Conservation (phyloP, 2,888 invertebrate genomes). For the Oscheius sp. region DNA sequence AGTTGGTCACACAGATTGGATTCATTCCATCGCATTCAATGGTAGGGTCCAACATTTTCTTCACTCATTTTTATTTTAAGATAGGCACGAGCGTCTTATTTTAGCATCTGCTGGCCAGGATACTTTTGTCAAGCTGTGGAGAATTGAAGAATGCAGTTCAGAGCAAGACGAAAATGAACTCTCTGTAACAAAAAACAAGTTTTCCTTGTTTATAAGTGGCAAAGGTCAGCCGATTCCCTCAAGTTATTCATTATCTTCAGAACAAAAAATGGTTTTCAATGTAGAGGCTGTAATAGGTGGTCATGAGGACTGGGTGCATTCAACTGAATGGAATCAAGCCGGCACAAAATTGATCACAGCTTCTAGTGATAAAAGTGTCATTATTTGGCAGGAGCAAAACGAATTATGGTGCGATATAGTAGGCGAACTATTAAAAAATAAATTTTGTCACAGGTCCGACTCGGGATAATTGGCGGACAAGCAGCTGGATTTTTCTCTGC, state of each 20-base stretch:
- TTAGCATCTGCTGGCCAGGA: conserved; percentile 51
- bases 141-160: conserved; percentile 23
- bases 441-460: conserved; percentile 30
- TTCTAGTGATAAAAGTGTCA: conserved; percentile 63
- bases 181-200: conserved; percentile 40
- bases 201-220: neutral
- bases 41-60: conserved; percentile 34
- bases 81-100: conserved; percentile 31
- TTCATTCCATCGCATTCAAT: conserved; percentile 57
- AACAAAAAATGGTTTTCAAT: conserved; percentile 4
- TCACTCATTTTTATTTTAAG: neutral
- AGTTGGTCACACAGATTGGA: conserved; percentile 58
- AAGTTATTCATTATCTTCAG: too few species aligned
- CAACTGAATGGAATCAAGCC: conserved; percentile 75
- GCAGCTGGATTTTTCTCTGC: conserved; percentile 64
- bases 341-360: conserved; percentile 54
- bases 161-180: conserved; percentile 37
- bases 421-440: too few species aligned
- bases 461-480: conserved; percentile 66
- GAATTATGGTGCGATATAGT: conserved; percentile 37
- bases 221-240: conserved; percentile 2
- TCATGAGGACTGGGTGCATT: conserved; percentile 93
- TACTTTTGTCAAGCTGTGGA: conserved; percentile 53
- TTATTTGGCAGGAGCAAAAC: conserved; percentile 56
- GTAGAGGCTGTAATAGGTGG: conserved; percentile 83